Conservation (phyloP, 2,888 invertebrate species). For the Xestoiulus laeticollis region DNA sequence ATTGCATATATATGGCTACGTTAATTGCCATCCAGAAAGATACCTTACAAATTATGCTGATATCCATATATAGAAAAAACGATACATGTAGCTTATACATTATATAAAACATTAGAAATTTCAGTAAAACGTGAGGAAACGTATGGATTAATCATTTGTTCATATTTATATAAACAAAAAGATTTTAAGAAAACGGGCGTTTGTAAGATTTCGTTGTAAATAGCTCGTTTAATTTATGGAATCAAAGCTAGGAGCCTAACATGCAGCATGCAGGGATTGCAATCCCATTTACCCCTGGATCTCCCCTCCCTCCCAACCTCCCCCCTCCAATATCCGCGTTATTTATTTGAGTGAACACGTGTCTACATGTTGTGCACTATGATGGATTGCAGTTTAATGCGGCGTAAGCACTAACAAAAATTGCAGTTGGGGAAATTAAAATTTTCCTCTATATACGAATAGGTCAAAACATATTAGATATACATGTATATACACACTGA, state of each 20-base stretch:
- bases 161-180: too few relatives aligned
- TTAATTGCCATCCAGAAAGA: too few relatives aligned
- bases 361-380: conserved; percentile 39
- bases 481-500: neutral
- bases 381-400: conserved; percentile 52
- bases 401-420: conserved; percentile 53
- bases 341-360: conserved; percentile 26
- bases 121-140: too few relatives aligned
- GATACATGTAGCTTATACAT: too few relatives aligned
- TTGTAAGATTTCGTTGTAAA: neutral
- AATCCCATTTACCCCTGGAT: neutral
- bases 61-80: too few relatives aligned
- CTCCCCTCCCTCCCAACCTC: neutral
- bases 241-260: neutral
- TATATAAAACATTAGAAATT: too few relatives aligned
- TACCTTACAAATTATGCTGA: too few relatives aligned
- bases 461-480: neutral
- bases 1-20: too few relatives aligned
- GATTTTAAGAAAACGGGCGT: too few relatives aligned
- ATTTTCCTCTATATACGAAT: conserved; percentile 1
- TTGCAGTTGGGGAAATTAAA: conserved; percentile 49
- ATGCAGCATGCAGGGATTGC: neutral
- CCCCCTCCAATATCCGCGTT: neutral
- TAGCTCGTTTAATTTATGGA: neutral
- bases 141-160: too few relatives aligned